Base-by-base conservation (phyloP, 37 sponge, comb jelly and placozoan species). In the Geodia barretti region DNA sequence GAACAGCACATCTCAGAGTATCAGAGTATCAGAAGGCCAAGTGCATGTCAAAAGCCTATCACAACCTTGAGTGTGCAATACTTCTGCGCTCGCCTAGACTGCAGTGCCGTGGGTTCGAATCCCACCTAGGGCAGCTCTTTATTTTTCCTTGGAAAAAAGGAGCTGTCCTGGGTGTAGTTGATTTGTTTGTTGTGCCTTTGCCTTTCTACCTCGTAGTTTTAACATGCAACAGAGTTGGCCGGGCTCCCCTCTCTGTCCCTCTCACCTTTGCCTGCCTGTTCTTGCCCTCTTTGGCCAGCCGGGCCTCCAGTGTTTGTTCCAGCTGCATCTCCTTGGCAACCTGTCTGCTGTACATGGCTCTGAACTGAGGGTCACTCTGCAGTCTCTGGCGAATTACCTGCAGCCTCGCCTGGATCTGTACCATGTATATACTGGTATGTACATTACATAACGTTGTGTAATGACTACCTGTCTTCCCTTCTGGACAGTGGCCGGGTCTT, bases 401-500 rank as follows among this genome's bases (percentile, higher is more conserved):
- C 77, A 76, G 67, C 47, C 88, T 64, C 5, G 70, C 76, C 33
- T 87, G 81, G 11, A 87, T 81, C 77, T 75, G 76, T 31, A 30
- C 9, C 21, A 72, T 37, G 73, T 37, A 17, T 25, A 31, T 14
- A 3, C 43, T 34, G 54, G 29, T 64, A n/a, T n/a, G n/a, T n/a
- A n/a, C n/a, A n/a, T n/a, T n/a, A n/a, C n/a, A n/a, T n/a, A n/a
- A n/a, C n/a, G n/a, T n/a, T n/a, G n/a, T n/a, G n/a, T n/a, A n/a
- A n/a, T n/a, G n/a, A n/a, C 38, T 41, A 84, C 77, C 78, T 66
- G 70, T 39, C 33, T 74, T 4, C 68, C 71, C 54, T 73, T 73
- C 67, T 83, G 72, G 19, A 73, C 63, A 24, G 74, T 71, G 11
- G 68, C 73, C 4, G 66, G 59, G 32, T 89, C 84, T 40, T 87